Percentiles rank a stretch among this genome's conserved stretches.
Conservation (phyloP, 2,888 invertebrate genomes). For the Andrena haemorrhoa region DNA sequence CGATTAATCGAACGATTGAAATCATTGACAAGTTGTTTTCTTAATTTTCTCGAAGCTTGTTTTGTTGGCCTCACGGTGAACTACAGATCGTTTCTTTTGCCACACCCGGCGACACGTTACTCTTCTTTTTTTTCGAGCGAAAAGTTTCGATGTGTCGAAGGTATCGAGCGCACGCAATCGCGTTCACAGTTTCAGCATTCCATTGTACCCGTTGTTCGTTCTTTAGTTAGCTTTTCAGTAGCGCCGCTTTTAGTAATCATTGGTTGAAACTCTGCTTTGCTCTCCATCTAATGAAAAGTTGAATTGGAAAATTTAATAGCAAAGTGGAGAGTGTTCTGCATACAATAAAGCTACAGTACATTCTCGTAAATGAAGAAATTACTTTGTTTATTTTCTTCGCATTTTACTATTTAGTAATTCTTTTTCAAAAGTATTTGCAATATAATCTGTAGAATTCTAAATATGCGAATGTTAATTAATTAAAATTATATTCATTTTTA, state of each 20-base stretch:
- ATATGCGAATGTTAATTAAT: no score
- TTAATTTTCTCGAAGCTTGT: slow-evolving; percentile 62
- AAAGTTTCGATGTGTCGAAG: slow-evolving; percentile 32
- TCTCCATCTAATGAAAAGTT: slow-evolving; percentile 34
- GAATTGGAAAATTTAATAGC: no score
- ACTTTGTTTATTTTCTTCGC: no score
- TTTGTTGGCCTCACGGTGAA: slow-evolving; percentile 48
- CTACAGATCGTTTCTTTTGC: slow-evolving; percentile 42
- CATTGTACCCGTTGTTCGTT: slow-evolving; percentile 39
- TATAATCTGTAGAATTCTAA: no score
- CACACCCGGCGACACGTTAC: slow-evolving; percentile 21
- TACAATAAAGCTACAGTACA: no score
- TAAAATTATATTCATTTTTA: not conserved
- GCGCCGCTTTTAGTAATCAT: slow-evolving; percentile 77
- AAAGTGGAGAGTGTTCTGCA: no score
- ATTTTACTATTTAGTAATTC: no score
- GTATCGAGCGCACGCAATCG: slow-evolving; percentile 43
- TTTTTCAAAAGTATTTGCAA: no score
- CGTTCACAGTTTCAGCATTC: slow-evolving; percentile 49
- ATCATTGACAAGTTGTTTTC: slow-evolving; percentile 59
- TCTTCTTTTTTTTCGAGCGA: slow-evolving; percentile 40
- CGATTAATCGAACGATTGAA: slow-evolving; percentile 67
- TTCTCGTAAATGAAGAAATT: no score
- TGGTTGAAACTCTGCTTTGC: slow-evolving; percentile 54
- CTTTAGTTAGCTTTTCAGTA: slow-evolving; percentile 74